phyloP scores from a whole-genome alignment of 2,797 vertebrate genomes.

The Denticeps clupeoides region DNA sequence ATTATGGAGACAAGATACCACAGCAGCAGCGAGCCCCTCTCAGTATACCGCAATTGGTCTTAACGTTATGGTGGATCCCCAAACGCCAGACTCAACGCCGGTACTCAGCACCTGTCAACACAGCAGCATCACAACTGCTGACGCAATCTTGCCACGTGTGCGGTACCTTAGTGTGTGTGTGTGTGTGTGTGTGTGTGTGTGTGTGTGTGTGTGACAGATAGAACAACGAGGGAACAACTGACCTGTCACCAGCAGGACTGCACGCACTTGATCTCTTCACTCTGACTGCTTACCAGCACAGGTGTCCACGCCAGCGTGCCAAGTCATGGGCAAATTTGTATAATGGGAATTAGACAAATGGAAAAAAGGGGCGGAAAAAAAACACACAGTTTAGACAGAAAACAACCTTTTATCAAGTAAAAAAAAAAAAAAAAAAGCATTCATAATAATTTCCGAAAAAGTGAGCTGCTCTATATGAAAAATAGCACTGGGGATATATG shows the following conservation, averaged over 20 bases:
- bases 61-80: too few species aligned
- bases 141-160: background rate
- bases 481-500: conserved; percentile 54
- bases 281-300: conserved; percentile 26
- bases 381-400: background rate
- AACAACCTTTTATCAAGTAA: conserved; percentile 37
- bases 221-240: conserved; percentile 1
- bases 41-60: too few species aligned
- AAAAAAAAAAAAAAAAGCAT: too few species aligned
- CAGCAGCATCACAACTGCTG: background rate
- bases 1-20: too few species aligned
- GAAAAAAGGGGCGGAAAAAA: conserved; percentile 16
- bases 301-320: conserved; percentile 25
- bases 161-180: background rate
- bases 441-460: too few species aligned
- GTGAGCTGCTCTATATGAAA: too few species aligned
- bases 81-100: too few species aligned
- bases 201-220: background rate
- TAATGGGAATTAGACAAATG: conserved; percentile 9
- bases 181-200: background rate
- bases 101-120: too few species aligned
- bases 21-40: too few species aligned
- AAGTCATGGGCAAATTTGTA: conserved; percentile 33
- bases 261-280: conserved; percentile 24
- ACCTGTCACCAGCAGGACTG: background rate